Percentiles rank a stretch among this genome's conserved stretches.
These are phyloP conservation scores for Zeugodacus cucurbitae DNA, from an alignment of 1,140 invertebrate species.

Conservation along the genomic window DNA sequence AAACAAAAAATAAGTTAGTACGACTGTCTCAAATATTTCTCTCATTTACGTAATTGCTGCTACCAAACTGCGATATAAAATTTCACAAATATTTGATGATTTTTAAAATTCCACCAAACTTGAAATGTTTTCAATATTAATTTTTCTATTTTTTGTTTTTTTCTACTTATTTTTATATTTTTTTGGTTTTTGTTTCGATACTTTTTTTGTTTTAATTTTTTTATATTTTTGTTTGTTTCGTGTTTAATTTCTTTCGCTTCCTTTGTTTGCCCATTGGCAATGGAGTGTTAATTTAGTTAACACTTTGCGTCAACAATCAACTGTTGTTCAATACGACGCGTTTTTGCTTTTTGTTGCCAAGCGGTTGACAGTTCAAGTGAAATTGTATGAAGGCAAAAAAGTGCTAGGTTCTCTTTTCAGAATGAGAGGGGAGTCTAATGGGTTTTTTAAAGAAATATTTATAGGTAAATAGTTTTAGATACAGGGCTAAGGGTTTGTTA, in stretches of 20 bases:
- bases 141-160: not conserved
- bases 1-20: too few species aligned
- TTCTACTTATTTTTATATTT: not conserved
- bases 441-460: too few species aligned
- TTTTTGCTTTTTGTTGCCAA: not conserved
- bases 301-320: slow-evolving; percentile 1
- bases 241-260: not conserved
- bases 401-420: too few species aligned
- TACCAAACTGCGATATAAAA: not conserved
- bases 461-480: too few species aligned
- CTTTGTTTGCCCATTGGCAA: not conserved
- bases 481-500: too few species aligned
- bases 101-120: not conserved
- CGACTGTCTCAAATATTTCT: too few species aligned
- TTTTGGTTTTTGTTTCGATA: not conserved
- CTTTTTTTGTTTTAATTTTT: not conserved
- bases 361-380: slow-evolving; percentile 2
- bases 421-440: too few species aligned
- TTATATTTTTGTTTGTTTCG: not conserved
- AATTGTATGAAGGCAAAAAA: not conserved
- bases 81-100: not conserved
- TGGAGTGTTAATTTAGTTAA: not conserved
- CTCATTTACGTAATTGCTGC: too few species aligned
- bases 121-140: not conserved
- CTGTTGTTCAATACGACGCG: not conserved